A percentile compares a stretch with the other conserved stretches of the same genome.
phyloP scores from a whole-genome alignment of 2,113 vertebrate genomes.

The Muntiacus reevesi region DNA sequence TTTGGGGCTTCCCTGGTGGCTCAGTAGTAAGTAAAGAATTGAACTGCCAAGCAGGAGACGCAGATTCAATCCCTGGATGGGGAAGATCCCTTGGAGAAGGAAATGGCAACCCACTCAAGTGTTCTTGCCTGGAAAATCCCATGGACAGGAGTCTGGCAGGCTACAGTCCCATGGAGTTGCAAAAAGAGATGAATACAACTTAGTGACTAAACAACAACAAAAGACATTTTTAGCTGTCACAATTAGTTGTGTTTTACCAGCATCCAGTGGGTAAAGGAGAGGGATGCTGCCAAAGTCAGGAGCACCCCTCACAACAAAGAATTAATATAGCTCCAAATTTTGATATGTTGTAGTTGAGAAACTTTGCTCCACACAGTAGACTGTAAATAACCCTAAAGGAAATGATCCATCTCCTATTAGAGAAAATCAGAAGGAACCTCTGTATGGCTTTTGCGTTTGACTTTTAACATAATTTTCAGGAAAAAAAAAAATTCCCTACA shows the following conservation, averaged over 20 bases:
- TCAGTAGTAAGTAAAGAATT: background rate
- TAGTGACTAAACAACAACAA: background rate
- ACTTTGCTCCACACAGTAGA: background rate
- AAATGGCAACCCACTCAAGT: background rate
- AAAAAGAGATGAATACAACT: background rate
- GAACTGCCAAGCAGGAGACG: background rate
- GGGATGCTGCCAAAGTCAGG: background rate
- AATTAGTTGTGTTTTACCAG: background rate
- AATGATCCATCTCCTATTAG: background rate
- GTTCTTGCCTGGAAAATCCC: background rate
- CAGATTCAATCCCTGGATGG: background rate
- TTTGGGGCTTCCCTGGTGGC: background rate
- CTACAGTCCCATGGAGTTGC: background rate
- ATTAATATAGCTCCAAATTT: constrained; percentile 25
- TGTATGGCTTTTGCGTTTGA: background rate
- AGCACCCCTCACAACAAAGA: background rate
- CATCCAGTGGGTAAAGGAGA: background rate
- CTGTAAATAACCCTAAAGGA: constrained; percentile 10
- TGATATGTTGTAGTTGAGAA: background rate
- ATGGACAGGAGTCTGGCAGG: background rate
- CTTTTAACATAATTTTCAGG: constrained; percentile 18
- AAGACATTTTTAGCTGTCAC: constrained; percentile 14
- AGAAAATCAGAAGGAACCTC: background rate
- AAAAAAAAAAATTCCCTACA: background rate
- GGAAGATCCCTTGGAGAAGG: background rate